Evolutionary conservation across 2,797 vertebrate species (phyloP).

Genomic region (Numenius phaeopus): DNA sequence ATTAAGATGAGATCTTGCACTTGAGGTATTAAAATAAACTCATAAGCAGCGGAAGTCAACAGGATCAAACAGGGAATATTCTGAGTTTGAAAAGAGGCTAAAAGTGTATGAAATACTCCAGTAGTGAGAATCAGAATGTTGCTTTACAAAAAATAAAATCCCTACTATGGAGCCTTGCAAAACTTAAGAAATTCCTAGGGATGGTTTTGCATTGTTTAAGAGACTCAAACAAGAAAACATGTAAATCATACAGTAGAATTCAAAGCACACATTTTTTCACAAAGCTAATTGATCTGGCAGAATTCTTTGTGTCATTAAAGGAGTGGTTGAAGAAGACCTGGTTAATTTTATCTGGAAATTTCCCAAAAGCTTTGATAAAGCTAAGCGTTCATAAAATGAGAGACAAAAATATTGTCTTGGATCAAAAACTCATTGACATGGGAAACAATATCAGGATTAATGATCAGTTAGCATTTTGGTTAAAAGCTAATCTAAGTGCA

Average conservation of each 20-base stretch:
- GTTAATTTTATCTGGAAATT: not conserved
- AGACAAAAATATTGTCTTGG: not conserved
- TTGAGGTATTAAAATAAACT: constrained; percentile 34
- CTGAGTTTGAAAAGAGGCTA: not conserved
- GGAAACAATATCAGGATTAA: not conserved
- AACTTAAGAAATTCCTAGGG: not conserved
- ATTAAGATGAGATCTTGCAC: constrained; percentile 8
- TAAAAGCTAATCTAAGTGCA: not conserved
- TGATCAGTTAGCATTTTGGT: not conserved
- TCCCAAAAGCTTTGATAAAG: not conserved
- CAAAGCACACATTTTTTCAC: not conserved
- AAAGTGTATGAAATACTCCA: not conserved
- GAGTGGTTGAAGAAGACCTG: not conserved
- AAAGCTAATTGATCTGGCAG: not conserved
- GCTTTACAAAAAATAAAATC: not conserved
- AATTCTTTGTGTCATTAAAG: not conserved
- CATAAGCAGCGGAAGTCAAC: not conserved
- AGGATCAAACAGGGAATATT: not conserved
- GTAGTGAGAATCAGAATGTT: not conserved
- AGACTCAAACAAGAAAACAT: accelerated
- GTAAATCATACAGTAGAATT: accelerated
- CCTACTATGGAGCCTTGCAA: not conserved
- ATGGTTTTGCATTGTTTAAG: not conserved
- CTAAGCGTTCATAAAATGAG: not conserved
- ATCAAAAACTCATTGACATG: not conserved